phyloP scores from a whole-genome alignment of 1,140 invertebrate species.

The Delia radicum region DNA sequence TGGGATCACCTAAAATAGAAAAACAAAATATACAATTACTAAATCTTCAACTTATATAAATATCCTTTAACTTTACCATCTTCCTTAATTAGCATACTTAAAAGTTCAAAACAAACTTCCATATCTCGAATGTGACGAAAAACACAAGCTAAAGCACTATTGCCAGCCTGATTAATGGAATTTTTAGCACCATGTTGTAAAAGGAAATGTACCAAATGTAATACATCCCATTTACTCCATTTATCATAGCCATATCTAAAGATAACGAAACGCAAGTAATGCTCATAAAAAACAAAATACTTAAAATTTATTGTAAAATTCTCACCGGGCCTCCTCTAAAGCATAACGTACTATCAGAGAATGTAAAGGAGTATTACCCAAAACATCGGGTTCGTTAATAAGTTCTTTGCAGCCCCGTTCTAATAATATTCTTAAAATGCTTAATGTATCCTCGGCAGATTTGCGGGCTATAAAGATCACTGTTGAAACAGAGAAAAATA shows the following conservation, averaged over 20 bases:
- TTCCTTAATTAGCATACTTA: constrained; percentile 70
- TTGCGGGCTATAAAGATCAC: constrained; percentile 66
- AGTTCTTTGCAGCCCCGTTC: constrained; percentile 69
- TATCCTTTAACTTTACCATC: constrained; percentile 59
- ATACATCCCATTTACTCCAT: constrained; percentile 74
- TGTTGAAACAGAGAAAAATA: constrained; percentile 37
- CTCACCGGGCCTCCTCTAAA: constrained; percentile 63
- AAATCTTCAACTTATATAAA: constrained; percentile 33
- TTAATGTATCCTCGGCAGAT: constrained; percentile 69
- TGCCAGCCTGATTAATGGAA: constrained; percentile 70
- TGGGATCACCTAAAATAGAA: constrained; percentile 60
- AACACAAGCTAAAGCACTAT: constrained; percentile 71
- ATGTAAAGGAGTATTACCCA: constrained; percentile 67
- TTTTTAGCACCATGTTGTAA: constrained; percentile 67
- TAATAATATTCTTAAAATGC: constrained; percentile 65
- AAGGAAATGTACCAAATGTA: constrained; percentile 66
- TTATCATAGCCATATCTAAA: constrained; percentile 65
- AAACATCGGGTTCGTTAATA: constrained; percentile 71
- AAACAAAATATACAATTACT: neutral
- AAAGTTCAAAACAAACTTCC: constrained; percentile 73
- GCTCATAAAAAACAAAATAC: neutral
- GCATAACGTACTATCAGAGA: constrained; percentile 72
- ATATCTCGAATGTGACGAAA: constrained; percentile 73
- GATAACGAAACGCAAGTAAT: neutral
- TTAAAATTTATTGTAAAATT: neutral